Percentiles rank a stretch among this genome's conserved stretches.
Evolutionary conservation across 2,113 vertebrate genomes (phyloP).

Genomic region (Bettongia penicillata): DNA sequence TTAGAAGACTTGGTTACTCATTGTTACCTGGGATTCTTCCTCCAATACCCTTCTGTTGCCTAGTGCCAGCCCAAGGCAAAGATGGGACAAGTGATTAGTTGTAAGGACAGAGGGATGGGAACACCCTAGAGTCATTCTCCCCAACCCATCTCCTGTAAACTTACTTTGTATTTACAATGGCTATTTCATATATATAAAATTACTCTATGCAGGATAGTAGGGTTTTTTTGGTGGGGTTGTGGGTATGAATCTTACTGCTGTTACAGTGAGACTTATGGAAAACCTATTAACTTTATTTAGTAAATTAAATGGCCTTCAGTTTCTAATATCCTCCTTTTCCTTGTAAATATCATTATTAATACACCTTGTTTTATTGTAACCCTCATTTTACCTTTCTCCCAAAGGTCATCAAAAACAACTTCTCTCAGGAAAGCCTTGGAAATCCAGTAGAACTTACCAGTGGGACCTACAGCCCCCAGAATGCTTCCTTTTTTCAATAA

Average conservation of each 20-base stretch:
- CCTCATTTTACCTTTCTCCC: neutral
- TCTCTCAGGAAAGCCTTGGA: neutral
- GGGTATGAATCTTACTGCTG: neutral
- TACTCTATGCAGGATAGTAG: neutral
- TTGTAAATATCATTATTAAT: constrained; percentile 36
- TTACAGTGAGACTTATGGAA: constrained; percentile 35
- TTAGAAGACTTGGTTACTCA: neutral
- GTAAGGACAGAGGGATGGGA: neutral
- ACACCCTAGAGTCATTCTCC: neutral
- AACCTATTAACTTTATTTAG: constrained; percentile 44
- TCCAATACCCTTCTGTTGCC: neutral
- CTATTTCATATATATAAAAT: neutral
- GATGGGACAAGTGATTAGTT: neutral
- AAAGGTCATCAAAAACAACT: neutral
- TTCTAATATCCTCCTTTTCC: constrained; percentile 40
- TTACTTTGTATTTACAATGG: too few relatives aligned
- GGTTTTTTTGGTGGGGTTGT: neutral
- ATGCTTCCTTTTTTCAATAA: neutral
- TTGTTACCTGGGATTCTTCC: neutral
- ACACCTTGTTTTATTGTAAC: neutral
- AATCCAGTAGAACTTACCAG: neutral
- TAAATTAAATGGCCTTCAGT: constrained; percentile 14
- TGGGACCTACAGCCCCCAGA: neutral
- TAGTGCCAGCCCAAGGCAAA: neutral
- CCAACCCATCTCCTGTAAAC: too few relatives aligned